phyloP scores from a whole-genome alignment of 2,113 vertebrate species.

The Physeter macrocephalus region DNA sequence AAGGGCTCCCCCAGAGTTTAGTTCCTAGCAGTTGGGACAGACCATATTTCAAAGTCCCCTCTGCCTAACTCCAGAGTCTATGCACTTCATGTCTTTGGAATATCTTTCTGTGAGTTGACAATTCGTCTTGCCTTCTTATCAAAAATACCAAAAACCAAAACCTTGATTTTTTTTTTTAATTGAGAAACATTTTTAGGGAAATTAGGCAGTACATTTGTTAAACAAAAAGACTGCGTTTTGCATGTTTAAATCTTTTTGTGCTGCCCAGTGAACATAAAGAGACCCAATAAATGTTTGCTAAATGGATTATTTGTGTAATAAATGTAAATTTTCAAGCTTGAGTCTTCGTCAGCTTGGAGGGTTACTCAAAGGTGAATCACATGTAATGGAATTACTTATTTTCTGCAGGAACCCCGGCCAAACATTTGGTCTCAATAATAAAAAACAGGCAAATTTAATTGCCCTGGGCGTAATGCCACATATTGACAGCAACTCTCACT shows the following conservation, averaged over 20 bases:
- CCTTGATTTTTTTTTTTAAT: neutral
- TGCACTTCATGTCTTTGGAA: neutral
- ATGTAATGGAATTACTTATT: slow-evolving; percentile 65
- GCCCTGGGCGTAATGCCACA: neutral
- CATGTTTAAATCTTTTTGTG: neutral
- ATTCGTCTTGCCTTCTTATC: neutral
- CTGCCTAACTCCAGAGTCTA: neutral
- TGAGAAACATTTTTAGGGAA: neutral
- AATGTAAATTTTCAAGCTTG: slow-evolving; percentile 17
- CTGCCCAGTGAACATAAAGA: neutral
- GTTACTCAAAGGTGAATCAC: slow-evolving; percentile 56
- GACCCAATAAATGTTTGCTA: neutral
- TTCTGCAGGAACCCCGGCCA: slow-evolving; percentile 53
- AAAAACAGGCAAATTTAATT: slow-evolving; percentile 63
- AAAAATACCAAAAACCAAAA: neutral
- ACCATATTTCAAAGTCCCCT: neutral
- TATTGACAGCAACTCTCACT: neutral
- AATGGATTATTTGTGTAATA: slow-evolving; percentile 32
- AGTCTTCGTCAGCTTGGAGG: slow-evolving; percentile 28
- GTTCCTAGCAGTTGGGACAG: neutral
- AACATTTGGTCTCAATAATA: slow-evolving; percentile 59
- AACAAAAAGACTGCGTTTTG: neutral
- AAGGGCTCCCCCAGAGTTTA: neutral
- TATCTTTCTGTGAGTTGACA: neutral
- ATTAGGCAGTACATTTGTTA: neutral